A percentile compares a stretch with the other conserved stretches of the same genome.
Conservation (phyloP, 2,888 invertebrate genomes). For the Calameuta pallipes region DNA sequence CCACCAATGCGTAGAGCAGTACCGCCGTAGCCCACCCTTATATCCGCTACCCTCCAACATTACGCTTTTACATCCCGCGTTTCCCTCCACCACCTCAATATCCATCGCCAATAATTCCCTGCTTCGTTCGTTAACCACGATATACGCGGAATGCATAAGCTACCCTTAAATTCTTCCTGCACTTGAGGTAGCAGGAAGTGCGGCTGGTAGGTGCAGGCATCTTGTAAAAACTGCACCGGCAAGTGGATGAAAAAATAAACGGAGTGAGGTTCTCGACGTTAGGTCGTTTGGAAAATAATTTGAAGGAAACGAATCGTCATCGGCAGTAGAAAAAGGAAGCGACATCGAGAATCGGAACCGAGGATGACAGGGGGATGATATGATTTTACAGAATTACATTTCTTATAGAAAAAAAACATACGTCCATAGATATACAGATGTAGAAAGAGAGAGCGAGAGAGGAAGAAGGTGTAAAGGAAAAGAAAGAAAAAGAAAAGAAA, state of each 20-base stretch:
- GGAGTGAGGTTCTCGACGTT: not conserved
- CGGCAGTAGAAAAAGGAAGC: not conserved
- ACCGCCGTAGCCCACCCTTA: not conserved
- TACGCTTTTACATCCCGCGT: not conserved
- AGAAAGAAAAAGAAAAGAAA: slow-evolving; percentile 18
- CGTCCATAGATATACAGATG: not conserved
- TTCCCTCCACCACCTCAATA: not conserved
- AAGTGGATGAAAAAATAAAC: not conserved
- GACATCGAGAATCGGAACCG: not conserved
- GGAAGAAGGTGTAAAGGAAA: slow-evolving; percentile 12
- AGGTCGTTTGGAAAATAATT: not conserved
- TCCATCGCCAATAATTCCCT: not conserved
- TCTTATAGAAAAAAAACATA: not conserved
- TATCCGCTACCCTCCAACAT: not conserved
- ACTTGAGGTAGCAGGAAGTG: not conserved
- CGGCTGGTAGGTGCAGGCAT: not conserved
- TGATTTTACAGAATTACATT: not conserved
- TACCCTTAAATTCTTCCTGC: not conserved
- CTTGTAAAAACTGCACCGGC: not conserved
- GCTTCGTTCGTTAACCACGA: not conserved
- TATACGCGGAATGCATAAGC: not conserved
- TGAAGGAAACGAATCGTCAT: not conserved
- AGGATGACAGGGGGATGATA: not conserved
- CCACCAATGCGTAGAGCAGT: not conserved
- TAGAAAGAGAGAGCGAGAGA: slow-evolving; percentile 14